These are phyloP conservation scores for Rhinogobio ventralis DNA, from an alignment of 2,797 vertebrate genomes.

Conservation along the genomic window DNA sequence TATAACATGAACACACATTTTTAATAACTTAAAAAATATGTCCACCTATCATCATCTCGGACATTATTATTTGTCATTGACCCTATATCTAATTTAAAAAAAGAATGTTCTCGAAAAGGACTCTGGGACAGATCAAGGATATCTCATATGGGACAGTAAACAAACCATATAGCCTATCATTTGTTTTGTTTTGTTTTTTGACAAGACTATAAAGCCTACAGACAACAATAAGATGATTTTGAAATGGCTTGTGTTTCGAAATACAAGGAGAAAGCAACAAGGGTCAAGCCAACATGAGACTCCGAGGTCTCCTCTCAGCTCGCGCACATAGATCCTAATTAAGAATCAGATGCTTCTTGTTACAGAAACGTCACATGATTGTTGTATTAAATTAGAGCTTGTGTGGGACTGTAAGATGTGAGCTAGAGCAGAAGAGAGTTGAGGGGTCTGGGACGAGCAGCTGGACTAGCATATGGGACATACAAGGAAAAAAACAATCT, in stretches of 20 bases:
- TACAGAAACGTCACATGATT: constrained; percentile 91
- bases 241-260: background rate
- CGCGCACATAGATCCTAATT: constrained; percentile 66
- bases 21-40: too few relatives aligned
- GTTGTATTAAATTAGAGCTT: constrained; percentile 68
- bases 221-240: background rate
- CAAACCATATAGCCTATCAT: background rate
- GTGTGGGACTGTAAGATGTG: constrained; percentile 45
- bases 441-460: background rate
- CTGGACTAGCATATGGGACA: background rate
- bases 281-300: constrained; percentile 14
- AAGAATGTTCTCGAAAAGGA: background rate
- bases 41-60: background rate
- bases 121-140: background rate
- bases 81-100: background rate
- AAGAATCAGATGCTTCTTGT: constrained; percentile 84
- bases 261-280: background rate
- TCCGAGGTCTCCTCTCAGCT: background rate
- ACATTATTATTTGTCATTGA: background rate
- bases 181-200: background rate
- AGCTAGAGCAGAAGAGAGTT: constrained; percentile 47
- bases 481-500: background rate
- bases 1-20: background rate
- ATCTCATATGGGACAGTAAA: background rate
- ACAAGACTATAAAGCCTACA: background rate